Percentiles rank a stretch among this genome's conserved stretches.
Evolutionary conservation across 2,797 vertebrate species (phyloP).

Genomic region (Distichodus sexfasciatus): DNA sequence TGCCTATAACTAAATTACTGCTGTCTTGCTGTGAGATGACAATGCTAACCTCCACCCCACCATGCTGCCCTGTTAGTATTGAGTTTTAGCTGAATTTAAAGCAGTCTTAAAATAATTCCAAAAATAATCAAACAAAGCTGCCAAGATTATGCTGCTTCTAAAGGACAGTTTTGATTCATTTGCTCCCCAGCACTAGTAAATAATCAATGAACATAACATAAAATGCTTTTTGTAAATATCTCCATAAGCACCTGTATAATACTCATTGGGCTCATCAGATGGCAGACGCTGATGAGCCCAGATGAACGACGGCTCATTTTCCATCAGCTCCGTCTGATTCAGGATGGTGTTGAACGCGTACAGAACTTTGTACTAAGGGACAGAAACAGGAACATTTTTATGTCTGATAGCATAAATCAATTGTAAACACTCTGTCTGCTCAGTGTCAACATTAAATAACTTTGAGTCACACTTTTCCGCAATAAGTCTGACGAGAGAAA

Average conservation of each 20-base stretch:
- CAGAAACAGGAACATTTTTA: slow-evolving; percentile 14
- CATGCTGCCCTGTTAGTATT: too few species aligned
- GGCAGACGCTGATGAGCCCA: slow-evolving; percentile 81
- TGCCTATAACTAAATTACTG: too few species aligned
- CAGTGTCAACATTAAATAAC: not conserved
- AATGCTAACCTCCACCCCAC: too few species aligned
- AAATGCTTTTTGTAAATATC: too few species aligned
- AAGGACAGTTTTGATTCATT: too few species aligned
- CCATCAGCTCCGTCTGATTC: slow-evolving; percentile 48
- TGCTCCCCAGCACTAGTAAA: too few species aligned
- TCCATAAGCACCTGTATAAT: slow-evolving; percentile 37
- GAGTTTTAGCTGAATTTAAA: too few species aligned
- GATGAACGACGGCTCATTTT: slow-evolving; percentile 67
- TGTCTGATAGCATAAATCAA: slow-evolving; percentile 3
- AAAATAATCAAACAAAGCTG: too few species aligned
- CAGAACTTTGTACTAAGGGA: slow-evolving; percentile 74
- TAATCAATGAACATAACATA: too few species aligned
- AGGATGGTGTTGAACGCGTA: slow-evolving; percentile 78
- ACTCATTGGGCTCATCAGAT: slow-evolving; percentile 53
- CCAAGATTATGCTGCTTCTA: too few species aligned
- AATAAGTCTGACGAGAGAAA: not conserved
- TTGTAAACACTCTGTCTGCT: not conserved
- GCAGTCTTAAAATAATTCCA: too few species aligned
- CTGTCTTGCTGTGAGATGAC: too few species aligned
- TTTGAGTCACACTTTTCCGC: not conserved